These are phyloP conservation scores for Diplogasteroides magnus DNA, from an alignment of 1,140 invertebrate species.

Conservation along the genomic window DNA sequence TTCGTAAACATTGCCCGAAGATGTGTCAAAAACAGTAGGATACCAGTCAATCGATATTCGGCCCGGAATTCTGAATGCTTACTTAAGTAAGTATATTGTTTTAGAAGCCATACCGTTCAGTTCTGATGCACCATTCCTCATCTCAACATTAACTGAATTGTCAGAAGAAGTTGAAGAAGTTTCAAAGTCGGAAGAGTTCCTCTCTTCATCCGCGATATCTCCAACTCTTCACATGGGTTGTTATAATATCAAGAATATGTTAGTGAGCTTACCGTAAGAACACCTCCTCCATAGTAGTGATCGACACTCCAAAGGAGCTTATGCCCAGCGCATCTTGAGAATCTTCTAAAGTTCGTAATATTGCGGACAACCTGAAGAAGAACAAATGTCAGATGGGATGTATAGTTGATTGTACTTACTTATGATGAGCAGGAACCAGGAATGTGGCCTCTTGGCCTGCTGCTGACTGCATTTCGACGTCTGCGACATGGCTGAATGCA, in stretches of 20 bases:
- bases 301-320: constrained; percentile 58
- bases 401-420: too few species aligned
- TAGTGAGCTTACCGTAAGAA: constrained; percentile 55
- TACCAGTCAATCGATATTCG: neutral
- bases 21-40: neutral
- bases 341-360: constrained; percentile 31
- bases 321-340: constrained; percentile 52
- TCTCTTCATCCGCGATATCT: neutral
- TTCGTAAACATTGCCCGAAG: neutral
- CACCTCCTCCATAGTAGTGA: constrained; percentile 62
- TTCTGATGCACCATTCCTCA: too few species aligned
- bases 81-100: too few species aligned
- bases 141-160: too few species aligned
- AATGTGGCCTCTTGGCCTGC: constrained; percentile 31
- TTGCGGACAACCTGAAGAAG: constrained; percentile 26
- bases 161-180: too few species aligned
- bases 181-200: neutral
- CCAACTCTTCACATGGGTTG: neutral
- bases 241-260: neutral
- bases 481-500: constrained; percentile 6
- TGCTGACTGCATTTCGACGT: constrained; percentile 18
- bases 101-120: too few species aligned
- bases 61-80: neutral
- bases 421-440: constrained; percentile 21
- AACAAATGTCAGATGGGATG: too few species aligned